Conservation (phyloP, 2,797 vertebrate species). For the Linurgus olivaceus region DNA sequence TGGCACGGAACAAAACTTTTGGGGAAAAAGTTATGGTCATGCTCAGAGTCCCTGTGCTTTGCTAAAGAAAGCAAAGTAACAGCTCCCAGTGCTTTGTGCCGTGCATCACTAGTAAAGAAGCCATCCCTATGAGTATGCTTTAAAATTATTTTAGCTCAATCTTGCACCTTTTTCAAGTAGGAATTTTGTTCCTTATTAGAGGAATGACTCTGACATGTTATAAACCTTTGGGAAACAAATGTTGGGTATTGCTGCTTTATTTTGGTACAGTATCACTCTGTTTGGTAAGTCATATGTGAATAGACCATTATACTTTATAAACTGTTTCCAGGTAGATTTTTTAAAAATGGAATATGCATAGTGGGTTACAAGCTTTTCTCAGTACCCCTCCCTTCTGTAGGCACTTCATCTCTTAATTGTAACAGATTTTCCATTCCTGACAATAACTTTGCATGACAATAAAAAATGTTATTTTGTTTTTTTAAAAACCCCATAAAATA, state of each 20-base stretch:
- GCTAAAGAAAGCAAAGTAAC: background rate
- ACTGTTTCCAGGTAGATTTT: background rate
- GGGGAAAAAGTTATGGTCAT: background rate
- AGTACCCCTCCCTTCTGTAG: background rate
- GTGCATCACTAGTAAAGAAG: background rate
- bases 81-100: background rate
- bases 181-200: background rate
- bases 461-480: background rate
- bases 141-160: background rate
- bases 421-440: background rate
- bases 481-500: background rate
- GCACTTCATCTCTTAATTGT: background rate
- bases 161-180: background rate
- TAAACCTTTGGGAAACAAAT: background rate
- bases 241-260: background rate
- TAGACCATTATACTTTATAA: background rate
- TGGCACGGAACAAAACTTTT: background rate
- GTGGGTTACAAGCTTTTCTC: background rate
- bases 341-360: background rate
- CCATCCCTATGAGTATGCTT: background rate
- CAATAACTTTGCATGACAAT: background rate
- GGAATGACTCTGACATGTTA: background rate
- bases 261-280: background rate
- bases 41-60: background rate
- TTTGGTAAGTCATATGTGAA: background rate